Conservation (phyloP, 2,797 vertebrate genomes). For the Pteronotus mesoamericanus region DNA sequence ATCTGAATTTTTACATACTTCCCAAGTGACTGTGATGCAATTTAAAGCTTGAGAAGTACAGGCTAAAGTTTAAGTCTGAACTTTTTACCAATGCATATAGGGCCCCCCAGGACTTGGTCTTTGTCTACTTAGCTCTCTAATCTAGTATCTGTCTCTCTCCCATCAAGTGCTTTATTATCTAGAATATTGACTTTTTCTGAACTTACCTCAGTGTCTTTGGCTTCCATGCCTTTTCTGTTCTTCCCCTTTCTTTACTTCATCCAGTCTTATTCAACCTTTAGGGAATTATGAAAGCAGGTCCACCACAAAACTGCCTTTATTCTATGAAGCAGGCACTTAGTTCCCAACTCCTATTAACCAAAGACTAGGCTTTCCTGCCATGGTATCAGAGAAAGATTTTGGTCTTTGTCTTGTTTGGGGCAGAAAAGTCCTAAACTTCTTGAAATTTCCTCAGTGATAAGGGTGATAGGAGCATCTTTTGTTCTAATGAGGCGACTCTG, state of each 20-base stretch:
- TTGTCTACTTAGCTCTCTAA: neutral
- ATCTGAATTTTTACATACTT: neutral
- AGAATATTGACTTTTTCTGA: neutral
- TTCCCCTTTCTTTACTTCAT: neutral
- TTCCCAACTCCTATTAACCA: neutral
- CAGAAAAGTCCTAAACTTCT: neutral
- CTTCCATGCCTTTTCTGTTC: neutral
- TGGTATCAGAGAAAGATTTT: constrained; percentile 8
- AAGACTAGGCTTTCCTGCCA: neutral
- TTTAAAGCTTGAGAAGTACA: neutral
- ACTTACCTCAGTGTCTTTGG: neutral
- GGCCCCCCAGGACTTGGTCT: neutral
- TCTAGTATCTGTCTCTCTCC: neutral
- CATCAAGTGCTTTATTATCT: neutral
- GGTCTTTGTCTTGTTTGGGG: neutral
- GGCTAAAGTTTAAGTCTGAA: neutral
- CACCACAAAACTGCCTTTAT: neutral
- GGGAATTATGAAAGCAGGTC: neutral
- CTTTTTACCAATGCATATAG: constrained; percentile 3
- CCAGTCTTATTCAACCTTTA: neutral
- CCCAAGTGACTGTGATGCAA: neutral
- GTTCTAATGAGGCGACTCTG: neutral
- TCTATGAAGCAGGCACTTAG: neutral
- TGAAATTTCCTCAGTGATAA: neutral
- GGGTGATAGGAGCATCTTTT: neutral